Evolutionary conservation across 2,888 invertebrate species (phyloP).

Genomic region (Himalopsyche kuldschensis): DNA sequence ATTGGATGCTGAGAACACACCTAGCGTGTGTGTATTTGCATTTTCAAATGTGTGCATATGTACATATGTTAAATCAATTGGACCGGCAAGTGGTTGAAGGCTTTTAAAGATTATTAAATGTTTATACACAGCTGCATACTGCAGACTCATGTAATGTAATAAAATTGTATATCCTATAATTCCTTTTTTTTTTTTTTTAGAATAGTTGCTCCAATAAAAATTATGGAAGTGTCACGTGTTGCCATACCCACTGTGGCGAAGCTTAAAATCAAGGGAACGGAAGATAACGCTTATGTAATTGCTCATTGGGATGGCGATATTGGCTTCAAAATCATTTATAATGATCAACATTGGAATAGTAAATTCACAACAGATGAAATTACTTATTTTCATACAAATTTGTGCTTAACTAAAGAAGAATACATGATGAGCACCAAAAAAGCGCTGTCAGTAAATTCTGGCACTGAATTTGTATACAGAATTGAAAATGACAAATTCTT

Average conservation of each 20-base stretch:
- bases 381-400: slow-evolving; percentile 16
- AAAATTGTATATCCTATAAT: neutral
- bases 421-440: slow-evolving; percentile 18
- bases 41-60: no score
- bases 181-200: neutral
- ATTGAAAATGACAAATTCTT: slow-evolving; percentile 9
- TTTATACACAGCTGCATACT: no score
- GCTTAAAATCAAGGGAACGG: neutral
- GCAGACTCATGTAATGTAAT: neutral
- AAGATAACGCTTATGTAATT: slow-evolving; percentile 11
- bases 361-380: slow-evolving; percentile 10
- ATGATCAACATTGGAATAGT: slow-evolving; percentile 31
- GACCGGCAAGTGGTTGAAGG: no score
- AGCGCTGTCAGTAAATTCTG: slow-evolving; percentile 7
- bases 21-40: no score
- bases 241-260: slow-evolving; percentile 18
- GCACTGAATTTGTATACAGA: slow-evolving; percentile 6
- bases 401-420: slow-evolving; percentile 22
- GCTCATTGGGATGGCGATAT: slow-evolving; percentile 19
- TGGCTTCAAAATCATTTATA: slow-evolving; percentile 16
- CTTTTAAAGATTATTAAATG: no score
- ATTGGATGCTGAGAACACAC: no score
- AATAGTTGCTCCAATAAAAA: neutral
- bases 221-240: neutral
- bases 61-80: no score